Base-by-base conservation (phyloP, 2,888 invertebrate genomes). In the Drosophila parthenogenetica region DNA sequence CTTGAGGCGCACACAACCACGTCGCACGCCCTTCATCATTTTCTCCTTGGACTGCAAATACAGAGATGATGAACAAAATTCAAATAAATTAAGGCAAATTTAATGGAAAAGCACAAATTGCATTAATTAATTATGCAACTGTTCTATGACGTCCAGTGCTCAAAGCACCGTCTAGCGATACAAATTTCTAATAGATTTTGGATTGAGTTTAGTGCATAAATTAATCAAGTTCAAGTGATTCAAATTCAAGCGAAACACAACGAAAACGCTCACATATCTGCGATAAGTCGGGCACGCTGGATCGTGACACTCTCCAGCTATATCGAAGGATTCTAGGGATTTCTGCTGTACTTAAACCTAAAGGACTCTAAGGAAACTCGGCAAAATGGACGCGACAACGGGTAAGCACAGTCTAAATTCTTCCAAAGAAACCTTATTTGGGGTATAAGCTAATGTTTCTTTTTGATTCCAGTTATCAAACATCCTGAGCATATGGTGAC, bases 1-100 rank as follows among this genome's bases (percentile, higher is more conserved):
- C 92, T 98, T 96, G 45, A 99, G 94, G n/a, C 99, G 94, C 35
- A 99, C 99, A 93, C 99, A 99, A 57, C 99, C 99, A 74, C 99
- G 94, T 68, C 99, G 94, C 37, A 98, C 98, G 13, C 99, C 99
- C 72, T 98, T 95, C 93, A 98, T 97, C 99, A 99, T 99, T 93
- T 99, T 99, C 91, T 99, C 99, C 92, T 98, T 98, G 11, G 98
- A 98, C 98, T 99, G 94, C 70, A 63, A 81, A 81, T 49, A 29
- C 7, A 29, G 29, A 29, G 29, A 29, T 29, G 29, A 29, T 63
- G 3, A 48, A 49, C 29, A 25, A 8, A 35, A 32, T 7, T 7
- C 7, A 17, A 42, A 2, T 40, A 5, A 29, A 10, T 14, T 8
- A 22, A 35, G 14, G 5, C n/a, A 11, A 35, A 22, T 19, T 16